phyloP scores from a whole-genome alignment of 2,113 vertebrate species.

The Microcebus lehilahytsara region DNA sequence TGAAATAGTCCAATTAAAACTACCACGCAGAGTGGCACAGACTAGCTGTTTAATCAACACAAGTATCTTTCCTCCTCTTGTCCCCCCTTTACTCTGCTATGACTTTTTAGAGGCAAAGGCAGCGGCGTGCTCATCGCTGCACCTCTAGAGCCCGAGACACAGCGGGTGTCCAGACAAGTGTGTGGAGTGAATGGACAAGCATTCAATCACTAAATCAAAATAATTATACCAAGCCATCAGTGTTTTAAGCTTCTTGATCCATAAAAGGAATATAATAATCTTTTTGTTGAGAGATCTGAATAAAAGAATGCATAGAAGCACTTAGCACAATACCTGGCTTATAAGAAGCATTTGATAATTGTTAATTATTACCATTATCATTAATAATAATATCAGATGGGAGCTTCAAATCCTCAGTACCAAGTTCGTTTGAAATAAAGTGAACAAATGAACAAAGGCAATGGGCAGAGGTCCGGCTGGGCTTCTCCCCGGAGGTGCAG shows the following conservation, averaged over 20 bases:
- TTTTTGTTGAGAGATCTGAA: neutral
- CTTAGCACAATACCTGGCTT: neutral
- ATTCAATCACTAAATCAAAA: neutral
- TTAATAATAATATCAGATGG: neutral
- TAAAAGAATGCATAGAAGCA: neutral
- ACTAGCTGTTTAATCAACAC: no score
- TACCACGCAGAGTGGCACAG: neutral
- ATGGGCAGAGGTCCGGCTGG: neutral
- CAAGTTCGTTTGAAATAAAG: neutral
- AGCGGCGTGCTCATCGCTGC: fast-evolving
- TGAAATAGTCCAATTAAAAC: neutral
- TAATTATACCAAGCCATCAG: neutral
- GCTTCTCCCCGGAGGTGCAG: neutral
- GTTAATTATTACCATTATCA: neutral
- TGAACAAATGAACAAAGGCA: neutral
- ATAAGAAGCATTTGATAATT: neutral
- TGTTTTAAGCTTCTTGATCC: neutral
- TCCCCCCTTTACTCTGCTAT: neutral
- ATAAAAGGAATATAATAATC: neutral
- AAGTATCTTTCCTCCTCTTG: neutral
- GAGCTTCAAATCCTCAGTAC: neutral
- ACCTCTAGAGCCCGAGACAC: neutral
- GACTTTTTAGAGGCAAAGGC: neutral
- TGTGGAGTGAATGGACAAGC: neutral
- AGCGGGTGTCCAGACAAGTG: neutral